Evolutionary conservation across 2,113 vertebrate genomes (phyloP).

Genomic region (Motacilla tschutschensis): DNA sequence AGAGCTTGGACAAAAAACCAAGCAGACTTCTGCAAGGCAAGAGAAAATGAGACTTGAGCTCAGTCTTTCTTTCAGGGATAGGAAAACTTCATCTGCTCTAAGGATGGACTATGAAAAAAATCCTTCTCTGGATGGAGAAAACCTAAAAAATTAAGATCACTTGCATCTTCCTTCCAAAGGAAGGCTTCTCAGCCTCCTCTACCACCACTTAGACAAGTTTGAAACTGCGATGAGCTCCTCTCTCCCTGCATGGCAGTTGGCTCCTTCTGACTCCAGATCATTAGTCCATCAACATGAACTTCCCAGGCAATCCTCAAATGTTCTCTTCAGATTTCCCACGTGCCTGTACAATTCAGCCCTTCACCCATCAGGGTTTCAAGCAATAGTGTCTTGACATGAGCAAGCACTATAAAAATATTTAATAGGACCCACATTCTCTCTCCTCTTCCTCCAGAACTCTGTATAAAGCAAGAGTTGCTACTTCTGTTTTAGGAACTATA

Average conservation of each 20-base stretch:
- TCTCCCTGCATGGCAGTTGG: neutral
- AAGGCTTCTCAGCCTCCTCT: neutral
- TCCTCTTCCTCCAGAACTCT: neutral
- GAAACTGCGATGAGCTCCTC: neutral
- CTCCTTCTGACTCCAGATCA: neutral
- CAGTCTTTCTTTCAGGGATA: neutral
- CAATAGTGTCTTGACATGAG: accelerated
- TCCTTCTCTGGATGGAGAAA: neutral
- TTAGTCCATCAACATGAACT: neutral
- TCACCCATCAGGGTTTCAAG: neutral
- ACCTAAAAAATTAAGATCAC: neutral
- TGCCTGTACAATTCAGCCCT: neutral
- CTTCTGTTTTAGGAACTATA: neutral
- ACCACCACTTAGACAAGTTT: neutral
- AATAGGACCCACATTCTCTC: neutral
- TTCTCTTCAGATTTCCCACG: neutral
- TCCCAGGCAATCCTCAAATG: neutral
- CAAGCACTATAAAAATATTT: neutral
- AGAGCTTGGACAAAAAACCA: neutral
- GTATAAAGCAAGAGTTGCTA: neutral
- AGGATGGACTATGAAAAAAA: accelerated
- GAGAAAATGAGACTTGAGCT: neutral
- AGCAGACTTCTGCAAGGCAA: neutral
- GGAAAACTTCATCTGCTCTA: neutral
- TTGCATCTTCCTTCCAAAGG: neutral